These are phyloP conservation scores for Parazoanthus swiftii DNA, from an alignment of 92 coral and sea anemone species.

Conservation along the genomic window DNA sequence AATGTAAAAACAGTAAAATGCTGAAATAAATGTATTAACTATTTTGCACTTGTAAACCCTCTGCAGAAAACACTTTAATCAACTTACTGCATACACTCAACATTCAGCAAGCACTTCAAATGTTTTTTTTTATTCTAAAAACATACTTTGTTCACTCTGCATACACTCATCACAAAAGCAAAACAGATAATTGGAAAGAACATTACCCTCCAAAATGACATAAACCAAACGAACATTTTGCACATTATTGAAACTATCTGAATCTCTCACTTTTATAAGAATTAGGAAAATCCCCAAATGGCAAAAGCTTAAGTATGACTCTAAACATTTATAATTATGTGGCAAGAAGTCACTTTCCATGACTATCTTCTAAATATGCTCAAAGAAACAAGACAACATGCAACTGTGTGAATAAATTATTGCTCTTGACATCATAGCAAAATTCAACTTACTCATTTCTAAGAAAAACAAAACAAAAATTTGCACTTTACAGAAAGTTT, in stretches of 20 bases:
- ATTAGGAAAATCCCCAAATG: no score
- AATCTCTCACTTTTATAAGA: no score
- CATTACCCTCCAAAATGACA: not conserved
- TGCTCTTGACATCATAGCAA: not conserved
- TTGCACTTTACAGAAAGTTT: not conserved
- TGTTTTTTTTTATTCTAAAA: not conserved
- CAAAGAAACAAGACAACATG: not conserved
- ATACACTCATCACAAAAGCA: not conserved
- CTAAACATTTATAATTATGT: no score
- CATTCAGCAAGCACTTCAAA: not conserved
- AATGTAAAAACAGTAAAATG: no score
- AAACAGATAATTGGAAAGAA: not conserved
- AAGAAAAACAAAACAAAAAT: not conserved
- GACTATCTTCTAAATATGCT: not conserved
- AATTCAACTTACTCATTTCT: not conserved
- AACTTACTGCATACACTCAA: conserved; percentile 4
- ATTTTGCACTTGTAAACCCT: not conserved
- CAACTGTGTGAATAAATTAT: not conserved
- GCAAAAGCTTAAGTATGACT: no score
- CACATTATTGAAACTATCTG: no score
- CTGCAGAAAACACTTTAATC: not conserved
- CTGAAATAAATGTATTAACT: not conserved
- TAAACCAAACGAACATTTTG: no score
- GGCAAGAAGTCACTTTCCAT: no score
- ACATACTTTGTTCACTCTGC: not conserved